Evolutionary conservation across 2,888 invertebrate genomes (phyloP), one percentile per base, ranked within the genome.

Genomic region (Cantharis lateralis): DNA sequence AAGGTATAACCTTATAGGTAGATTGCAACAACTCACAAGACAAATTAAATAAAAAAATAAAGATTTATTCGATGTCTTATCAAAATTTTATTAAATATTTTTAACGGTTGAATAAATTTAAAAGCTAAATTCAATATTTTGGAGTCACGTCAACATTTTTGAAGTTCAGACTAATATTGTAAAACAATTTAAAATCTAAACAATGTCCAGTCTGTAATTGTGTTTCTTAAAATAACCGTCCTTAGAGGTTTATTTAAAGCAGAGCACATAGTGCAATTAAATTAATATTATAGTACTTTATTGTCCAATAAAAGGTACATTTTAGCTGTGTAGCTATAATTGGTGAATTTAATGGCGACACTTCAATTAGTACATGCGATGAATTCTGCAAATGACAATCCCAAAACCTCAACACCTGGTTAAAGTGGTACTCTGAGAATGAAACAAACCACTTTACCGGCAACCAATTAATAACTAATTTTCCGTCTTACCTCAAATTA

Each of bases 361-460:
- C 48, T 48, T 48, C 48, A 48, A 48, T 48, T 48, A 48, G 48
- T 48, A 48, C 48, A 48, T 48, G 48, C 48, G 48, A 48, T 48
- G 48, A 66, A 75, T 74, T 70, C 74, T 64, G 71, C 16, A 75
- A 77, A 71, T 75, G 77, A 77, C 74, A 74, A 66, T 77, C 69
- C 69, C 72, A 77, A 72, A 77, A 75, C 77, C 77, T 64, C 77
- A 74, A 74, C 70, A 76, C 76, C 73, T 76, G 72, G 70, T 63
- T 70, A 28, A n/a, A 64, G 48, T 70, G 64, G 64, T 66, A 20
- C 20, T 48, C 16, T 18, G 64, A 18, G 24, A 66, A 66, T 66
- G 18, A 24, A 66, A 66, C 24, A 66, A 66, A 20, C 24, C 24
- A 66, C 24, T 66, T 66, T 20, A 66, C 15, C 20, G 7, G n/a